Conservation (phyloP, 1,140 invertebrate species). For the Euura saliciscinereae region DNA sequence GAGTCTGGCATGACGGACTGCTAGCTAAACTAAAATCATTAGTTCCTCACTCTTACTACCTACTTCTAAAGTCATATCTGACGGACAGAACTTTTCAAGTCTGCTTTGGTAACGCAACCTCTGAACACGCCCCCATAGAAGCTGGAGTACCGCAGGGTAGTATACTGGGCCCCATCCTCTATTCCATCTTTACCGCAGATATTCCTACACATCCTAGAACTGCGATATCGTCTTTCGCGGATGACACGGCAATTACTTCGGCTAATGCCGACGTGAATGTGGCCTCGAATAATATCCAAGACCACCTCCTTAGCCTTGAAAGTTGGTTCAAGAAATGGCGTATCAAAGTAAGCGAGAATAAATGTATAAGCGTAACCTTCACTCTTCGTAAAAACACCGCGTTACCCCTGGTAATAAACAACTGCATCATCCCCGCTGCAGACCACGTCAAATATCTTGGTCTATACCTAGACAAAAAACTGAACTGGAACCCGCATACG, state of each 20-base stretch:
- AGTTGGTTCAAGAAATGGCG: constrained; percentile 34
- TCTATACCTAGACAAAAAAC: background rate
- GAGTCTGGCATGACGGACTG: constrained; percentile 35
- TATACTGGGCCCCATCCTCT: constrained; percentile 26
- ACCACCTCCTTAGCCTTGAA: constrained; percentile 21
- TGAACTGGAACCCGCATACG: background rate
- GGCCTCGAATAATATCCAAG: constrained; percentile 24
- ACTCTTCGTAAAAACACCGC: background rate
- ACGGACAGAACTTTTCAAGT: constrained; percentile 33
- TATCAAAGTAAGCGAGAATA: constrained; percentile 34
- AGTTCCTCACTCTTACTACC: constrained; percentile 20
- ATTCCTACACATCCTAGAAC: constrained; percentile 21
- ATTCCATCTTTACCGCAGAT: constrained; percentile 27
- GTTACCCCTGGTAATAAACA: background rate
- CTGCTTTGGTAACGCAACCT: constrained; percentile 23
- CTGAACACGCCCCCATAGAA: constrained; percentile 17
- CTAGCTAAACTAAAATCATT: constrained; percentile 23
- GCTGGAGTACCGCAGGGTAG: constrained; percentile 34
- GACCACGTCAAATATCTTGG: background rate
- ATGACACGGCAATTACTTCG: constrained; percentile 35
- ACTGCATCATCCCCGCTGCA: background rate
- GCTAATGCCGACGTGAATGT: background rate
- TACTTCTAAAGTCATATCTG: constrained; percentile 34
- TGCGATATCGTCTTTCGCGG: constrained; percentile 24
- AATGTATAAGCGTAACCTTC: constrained; percentile 22